Percentiles rank a stretch among this genome's conserved stretches.
These are phyloP conservation scores for Drosophila dunni DNA, from an alignment of 1,140 invertebrate species.

Conservation along the genomic window DNA sequence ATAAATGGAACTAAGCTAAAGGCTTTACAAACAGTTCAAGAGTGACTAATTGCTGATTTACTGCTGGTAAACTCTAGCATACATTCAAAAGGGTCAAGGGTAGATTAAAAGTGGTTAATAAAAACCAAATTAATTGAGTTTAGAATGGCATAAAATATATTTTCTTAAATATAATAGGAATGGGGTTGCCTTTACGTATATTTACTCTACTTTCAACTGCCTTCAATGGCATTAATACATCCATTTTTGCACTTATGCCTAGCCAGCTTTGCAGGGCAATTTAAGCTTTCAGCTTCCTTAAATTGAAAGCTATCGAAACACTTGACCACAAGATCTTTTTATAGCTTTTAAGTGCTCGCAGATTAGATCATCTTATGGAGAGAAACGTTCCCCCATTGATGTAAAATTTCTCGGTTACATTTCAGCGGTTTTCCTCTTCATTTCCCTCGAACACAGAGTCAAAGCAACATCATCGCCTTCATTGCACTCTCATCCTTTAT, in stretches of 20 bases:
- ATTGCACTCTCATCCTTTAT: slow-evolving; percentile 15
- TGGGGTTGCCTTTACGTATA: too few relatives aligned
- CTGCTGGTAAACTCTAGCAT: slow-evolving; percentile 7
- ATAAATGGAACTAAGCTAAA: slow-evolving; percentile 29
- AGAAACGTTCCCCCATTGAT: background rate
- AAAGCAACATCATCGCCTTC: slow-evolving; percentile 43
- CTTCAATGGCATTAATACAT: too few relatives aligned
- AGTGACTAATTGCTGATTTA: slow-evolving; percentile 41
- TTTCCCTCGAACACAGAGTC: background rate
- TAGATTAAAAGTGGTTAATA: too few relatives aligned
- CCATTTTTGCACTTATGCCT: background rate
- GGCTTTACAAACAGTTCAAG: slow-evolving; percentile 4
- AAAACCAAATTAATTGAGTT: too few relatives aligned
- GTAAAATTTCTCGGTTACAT: slow-evolving; percentile 21
- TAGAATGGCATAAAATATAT: too few relatives aligned
- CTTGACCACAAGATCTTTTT: slow-evolving; percentile 19
- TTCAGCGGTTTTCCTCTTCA: slow-evolving; percentile 21
- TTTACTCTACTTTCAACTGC: too few relatives aligned
- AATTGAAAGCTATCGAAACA: background rate
- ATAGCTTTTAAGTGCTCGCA: slow-evolving; percentile 15
- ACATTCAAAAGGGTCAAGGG: too few relatives aligned
- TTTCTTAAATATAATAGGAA: too few relatives aligned
- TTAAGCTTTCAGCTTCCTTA: background rate
- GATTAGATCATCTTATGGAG: slow-evolving; percentile 30
- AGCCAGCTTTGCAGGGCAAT: background rate